Conservation (phyloP, 2,888 invertebrate genomes). For the Tuta absoluta region DNA sequence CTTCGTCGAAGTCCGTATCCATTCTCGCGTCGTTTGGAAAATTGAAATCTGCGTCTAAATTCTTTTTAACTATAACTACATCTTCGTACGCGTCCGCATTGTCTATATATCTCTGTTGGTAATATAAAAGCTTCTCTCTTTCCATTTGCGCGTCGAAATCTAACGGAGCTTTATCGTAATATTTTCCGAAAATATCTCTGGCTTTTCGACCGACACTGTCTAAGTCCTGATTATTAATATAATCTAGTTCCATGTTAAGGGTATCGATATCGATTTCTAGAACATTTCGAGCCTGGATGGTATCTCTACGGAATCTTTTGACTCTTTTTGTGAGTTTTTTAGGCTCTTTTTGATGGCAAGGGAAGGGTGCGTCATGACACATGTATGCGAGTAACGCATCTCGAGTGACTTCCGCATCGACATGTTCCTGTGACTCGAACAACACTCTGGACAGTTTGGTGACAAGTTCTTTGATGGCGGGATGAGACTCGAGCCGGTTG, state of each 20-base stretch:
- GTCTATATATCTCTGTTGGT: constrained; percentile 73
- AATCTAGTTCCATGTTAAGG: constrained; percentile 70
- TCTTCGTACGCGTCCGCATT: constrained; percentile 74
- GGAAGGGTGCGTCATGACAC: constrained; percentile 91
- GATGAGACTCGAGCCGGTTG: constrained; percentile 86
- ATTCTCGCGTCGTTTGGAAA: constrained; percentile 73
- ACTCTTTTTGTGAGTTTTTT: constrained; percentile 27
- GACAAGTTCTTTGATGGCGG: constrained; percentile 87
- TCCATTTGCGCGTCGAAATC: constrained; percentile 80
- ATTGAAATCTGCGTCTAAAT: constrained; percentile 77
- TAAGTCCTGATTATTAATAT: constrained; percentile 72
- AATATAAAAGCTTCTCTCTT: constrained; percentile 71
- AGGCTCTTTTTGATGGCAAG: constrained; percentile 81
- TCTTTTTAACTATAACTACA: constrained; percentile 74
- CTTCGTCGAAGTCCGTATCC: constrained; percentile 73
- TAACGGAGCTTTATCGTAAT: constrained; percentile 65
- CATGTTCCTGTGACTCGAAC: constrained; percentile 84
- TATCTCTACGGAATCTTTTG: constrained; percentile 51
- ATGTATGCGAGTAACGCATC: constrained; percentile 92
- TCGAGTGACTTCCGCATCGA: constrained; percentile 86
- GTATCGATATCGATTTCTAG: constrained; percentile 69
- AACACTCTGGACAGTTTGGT: constrained; percentile 83
- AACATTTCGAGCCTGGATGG: constrained; percentile 50
- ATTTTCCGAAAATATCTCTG: constrained; percentile 69
- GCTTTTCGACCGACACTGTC: constrained; percentile 73